phyloP scores from a whole-genome alignment of 2,113 vertebrate genomes.

The Arothron firmamentum region DNA sequence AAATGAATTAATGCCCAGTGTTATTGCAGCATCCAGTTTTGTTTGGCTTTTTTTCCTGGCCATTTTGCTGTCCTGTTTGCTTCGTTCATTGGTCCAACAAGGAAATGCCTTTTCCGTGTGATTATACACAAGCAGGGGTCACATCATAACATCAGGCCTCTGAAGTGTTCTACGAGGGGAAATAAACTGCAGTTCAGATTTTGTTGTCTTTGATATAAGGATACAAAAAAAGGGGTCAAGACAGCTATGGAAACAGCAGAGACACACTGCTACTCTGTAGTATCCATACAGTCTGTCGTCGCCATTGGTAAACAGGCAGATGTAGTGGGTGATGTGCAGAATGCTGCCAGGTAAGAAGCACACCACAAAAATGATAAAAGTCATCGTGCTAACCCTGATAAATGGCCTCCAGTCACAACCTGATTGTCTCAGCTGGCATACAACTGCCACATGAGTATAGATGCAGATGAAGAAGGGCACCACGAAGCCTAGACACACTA shows the following conservation, averaged over 20 bases:
- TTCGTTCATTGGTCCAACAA: slow-evolving; percentile 14
- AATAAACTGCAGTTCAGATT: slow-evolving; percentile 61
- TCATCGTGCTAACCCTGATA: slow-evolving; percentile 79
- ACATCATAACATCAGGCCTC: slow-evolving; percentile 33
- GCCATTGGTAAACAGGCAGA: slow-evolving; percentile 70
- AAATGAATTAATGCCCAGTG: not conserved
- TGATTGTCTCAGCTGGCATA: slow-evolving; percentile 74
- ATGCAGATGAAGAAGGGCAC: slow-evolving; percentile 78
- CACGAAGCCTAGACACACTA: slow-evolving; percentile 80
- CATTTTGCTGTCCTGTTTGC: slow-evolving; percentile 21
- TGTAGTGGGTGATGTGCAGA: slow-evolving; percentile 81
- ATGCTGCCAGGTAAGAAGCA: slow-evolving; percentile 86
- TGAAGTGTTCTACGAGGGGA: slow-evolving; percentile 32
- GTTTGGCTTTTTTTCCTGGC: not conserved
- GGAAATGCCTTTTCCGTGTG: not conserved
- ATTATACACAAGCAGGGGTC: slow-evolving; percentile 10
- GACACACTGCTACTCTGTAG: slow-evolving; percentile 81
- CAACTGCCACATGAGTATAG: slow-evolving; percentile 81
- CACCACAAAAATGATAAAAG: slow-evolving; percentile 83
- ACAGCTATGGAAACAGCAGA: slow-evolving; percentile 90
- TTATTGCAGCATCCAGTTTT: slow-evolving; percentile 2
- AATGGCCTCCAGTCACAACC: slow-evolving; percentile 79
- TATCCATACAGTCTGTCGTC: slow-evolving; percentile 78
- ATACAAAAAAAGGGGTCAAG: slow-evolving; percentile 90
- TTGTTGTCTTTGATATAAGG: slow-evolving; percentile 75